These are phyloP conservation scores for Adoxophyes honmai DNA, from an alignment of 1,140 invertebrate species.

Conservation along the genomic window DNA sequence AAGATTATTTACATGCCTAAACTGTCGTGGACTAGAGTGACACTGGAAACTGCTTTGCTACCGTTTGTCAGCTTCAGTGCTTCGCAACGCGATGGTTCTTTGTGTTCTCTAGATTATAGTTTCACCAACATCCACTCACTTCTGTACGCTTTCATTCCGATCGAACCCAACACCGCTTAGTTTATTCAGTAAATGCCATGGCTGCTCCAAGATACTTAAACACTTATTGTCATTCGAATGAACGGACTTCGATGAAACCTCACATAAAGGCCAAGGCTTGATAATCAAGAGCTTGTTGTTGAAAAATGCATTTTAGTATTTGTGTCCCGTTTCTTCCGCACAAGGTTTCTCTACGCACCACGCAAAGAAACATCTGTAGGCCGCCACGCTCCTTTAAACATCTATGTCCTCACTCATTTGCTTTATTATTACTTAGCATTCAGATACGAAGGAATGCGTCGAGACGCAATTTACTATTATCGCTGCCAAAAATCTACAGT, in stretches of 20 bases:
- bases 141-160: slow-evolving; percentile 36
- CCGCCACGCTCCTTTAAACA: slow-evolving; percentile 4
- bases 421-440: too few species aligned
- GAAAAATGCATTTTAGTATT: not conserved
- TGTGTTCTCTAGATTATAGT: slow-evolving; percentile 49
- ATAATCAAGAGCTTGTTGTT: slow-evolving; percentile 1
- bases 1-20: not conserved
- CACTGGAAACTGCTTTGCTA: slow-evolving; percentile 42
- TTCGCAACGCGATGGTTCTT: slow-evolving; percentile 43
- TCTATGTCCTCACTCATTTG: not conserved
- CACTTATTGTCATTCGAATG: slow-evolving; percentile 10
- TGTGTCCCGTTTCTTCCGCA: not conserved
- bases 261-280: slow-evolving; percentile 12
- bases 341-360: slow-evolving; percentile 13
- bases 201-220: slow-evolving; percentile 13
- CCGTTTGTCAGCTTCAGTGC: slow-evolving; percentile 37
- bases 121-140: slow-evolving; percentile 38
- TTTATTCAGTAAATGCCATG: slow-evolving; percentile 22
- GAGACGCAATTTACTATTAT: too few species aligned
- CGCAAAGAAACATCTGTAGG: not conserved
- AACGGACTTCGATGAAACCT: not conserved
- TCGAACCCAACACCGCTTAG: slow-evolving; percentile 20
- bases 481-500: too few species aligned
- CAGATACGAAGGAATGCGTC: too few species aligned
- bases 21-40: not conserved